Evolutionary conservation across 2,113 vertebrate species (phyloP).

Genomic region (Pagrus major): DNA sequence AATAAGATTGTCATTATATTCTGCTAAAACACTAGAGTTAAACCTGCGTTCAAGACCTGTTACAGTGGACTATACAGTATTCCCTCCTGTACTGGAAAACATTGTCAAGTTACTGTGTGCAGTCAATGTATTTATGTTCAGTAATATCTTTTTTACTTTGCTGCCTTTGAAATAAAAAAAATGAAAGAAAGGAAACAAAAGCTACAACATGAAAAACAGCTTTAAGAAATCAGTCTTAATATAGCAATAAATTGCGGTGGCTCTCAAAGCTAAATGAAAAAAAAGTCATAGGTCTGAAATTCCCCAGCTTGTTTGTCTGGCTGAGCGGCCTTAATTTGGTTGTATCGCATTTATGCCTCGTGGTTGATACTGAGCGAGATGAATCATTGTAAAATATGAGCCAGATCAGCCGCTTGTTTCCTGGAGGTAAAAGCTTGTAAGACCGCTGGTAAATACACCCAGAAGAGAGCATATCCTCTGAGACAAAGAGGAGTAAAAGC

Average conservation of each 20-base stretch:
- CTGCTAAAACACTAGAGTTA: constrained; percentile 2
- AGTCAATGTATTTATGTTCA: constrained; percentile 48
- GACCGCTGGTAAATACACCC: constrained; percentile 79
- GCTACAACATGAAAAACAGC: constrained; percentile 50
- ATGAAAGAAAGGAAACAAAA: constrained; percentile 26
- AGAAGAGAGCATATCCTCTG: constrained; percentile 72
- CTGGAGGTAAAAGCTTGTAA: constrained; percentile 79
- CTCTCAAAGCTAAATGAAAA: constrained; percentile 56
- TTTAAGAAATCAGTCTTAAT: constrained; percentile 67
- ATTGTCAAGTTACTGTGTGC: constrained; percentile 4
- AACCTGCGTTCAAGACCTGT: constrained; percentile 33
- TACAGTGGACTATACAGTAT: constrained; percentile 33
- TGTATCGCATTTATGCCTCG: constrained; percentile 74
- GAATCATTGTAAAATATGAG: constrained; percentile 82
- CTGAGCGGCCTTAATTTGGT: constrained; percentile 80
- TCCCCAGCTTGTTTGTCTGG: constrained; percentile 79
- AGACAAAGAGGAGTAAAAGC: constrained; percentile 67
- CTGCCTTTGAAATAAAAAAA: constrained; percentile 38
- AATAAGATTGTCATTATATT: constrained; percentile 12
- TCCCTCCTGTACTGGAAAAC: constrained; percentile 27
- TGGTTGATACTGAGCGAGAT: constrained; percentile 76
- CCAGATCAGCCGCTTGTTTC: constrained; percentile 75
- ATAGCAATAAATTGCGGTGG: constrained; percentile 61
- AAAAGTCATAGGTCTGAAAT: constrained; percentile 66
- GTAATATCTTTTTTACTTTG: constrained; percentile 16